Conservation (phyloP, 2,113 vertebrate genomes). For the Balaenoptera acutorostrata region DNA sequence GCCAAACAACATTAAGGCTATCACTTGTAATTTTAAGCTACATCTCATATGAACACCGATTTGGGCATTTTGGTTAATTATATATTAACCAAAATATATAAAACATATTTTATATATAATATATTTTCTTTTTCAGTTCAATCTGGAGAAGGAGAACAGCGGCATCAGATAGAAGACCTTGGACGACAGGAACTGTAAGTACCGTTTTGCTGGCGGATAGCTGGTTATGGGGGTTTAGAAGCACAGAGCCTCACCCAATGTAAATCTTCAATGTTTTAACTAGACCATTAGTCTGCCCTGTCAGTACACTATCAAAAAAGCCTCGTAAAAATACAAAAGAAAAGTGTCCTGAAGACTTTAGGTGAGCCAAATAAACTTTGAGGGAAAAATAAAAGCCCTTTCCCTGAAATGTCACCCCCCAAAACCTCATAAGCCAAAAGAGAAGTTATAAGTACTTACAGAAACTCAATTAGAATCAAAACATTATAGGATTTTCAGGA, state of each 20-base stretch:
- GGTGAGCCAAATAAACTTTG: background rate
- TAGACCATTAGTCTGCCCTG: background rate
- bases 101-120: no score
- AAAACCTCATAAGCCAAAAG: background rate
- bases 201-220: background rate
- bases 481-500: background rate
- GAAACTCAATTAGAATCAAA: constrained; percentile 24
- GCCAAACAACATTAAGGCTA: background rate
- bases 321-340: constrained; percentile 5
- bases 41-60: background rate
- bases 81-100: background rate
- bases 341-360: background rate
- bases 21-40: background rate
- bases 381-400: background rate
- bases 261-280: constrained; percentile 18
- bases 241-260: background rate
- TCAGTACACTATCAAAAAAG: background rate
- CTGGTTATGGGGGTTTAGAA: background rate
- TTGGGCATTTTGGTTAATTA: background rate
- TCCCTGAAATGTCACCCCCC: background rate
- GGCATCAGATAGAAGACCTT: background rate
- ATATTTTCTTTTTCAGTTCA: background rate
- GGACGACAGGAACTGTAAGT: constrained; percentile 42
- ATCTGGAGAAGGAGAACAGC: background rate
- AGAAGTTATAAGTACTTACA: background rate